phyloP scores from a whole-genome alignment of 2,888 invertebrate species.

The Nemapogon koenigi region DNA sequence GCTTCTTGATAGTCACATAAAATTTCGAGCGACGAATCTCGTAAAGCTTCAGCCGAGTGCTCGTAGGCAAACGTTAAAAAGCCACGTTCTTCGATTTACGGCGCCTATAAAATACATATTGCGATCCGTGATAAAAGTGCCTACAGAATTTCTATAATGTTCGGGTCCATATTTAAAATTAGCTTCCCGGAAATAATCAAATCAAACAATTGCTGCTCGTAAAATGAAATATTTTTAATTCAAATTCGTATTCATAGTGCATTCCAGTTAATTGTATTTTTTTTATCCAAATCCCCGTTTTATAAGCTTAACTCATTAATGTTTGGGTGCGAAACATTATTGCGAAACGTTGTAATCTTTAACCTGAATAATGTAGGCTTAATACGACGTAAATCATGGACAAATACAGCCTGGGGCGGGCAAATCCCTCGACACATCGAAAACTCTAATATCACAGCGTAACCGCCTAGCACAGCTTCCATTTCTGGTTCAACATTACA shows the following conservation, averaged over 20 bases:
- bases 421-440: constrained; percentile 6
- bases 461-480: neutral
- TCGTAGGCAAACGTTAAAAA: constrained; percentile 59
- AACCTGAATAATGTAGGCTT: constrained; percentile 16
- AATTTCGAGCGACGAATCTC: constrained; percentile 46
- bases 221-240: neutral
- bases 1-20: constrained; percentile 23
- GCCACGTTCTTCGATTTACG: constrained; percentile 56
- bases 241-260: neutral
- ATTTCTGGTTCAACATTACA: neutral
- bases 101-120: constrained; percentile 61
- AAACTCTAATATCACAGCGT: constrained; percentile 6
- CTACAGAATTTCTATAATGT: constrained; percentile 32
- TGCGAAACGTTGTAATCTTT: constrained; percentile 14
- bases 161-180: neutral
- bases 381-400: constrained; percentile 17
- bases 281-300: constrained; percentile 2
- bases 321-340: constrained; percentile 6
- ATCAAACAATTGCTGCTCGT: too few relatives aligned
- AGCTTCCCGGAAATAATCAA: too few relatives aligned
- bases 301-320: constrained; percentile 5
- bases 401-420: constrained; percentile 14
- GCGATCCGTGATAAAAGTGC: constrained; percentile 57
- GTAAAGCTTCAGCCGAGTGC: constrained; percentile 48
- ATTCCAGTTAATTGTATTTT: neutral